phyloP scores from a whole-genome alignment of 2,888 invertebrate genomes.

The Pyrocoelia pectoralis region DNA sequence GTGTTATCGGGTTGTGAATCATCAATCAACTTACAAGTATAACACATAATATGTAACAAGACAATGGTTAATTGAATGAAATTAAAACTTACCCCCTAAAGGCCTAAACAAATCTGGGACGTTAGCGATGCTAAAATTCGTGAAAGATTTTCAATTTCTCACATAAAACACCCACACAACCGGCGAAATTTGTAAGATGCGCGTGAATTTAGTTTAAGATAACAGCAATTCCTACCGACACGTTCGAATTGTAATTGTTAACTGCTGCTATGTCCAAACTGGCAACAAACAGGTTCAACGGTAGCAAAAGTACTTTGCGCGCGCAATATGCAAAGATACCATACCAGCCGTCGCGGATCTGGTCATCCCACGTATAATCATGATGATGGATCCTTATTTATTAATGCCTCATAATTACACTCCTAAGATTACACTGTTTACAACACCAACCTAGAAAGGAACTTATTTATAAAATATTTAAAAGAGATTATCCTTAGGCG shows the following conservation, averaged over 20 bases:
- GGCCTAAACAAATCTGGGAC: too few species aligned
- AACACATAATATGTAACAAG: too few species aligned
- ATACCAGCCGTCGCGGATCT: slow-evolving; percentile 4
- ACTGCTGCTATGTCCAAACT: slow-evolving; percentile 40
- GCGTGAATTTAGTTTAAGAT: neutral
- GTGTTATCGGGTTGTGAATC: too few species aligned
- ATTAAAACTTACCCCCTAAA: neutral
- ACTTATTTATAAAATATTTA: too few species aligned
- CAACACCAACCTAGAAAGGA: neutral
- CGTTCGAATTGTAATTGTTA: slow-evolving; percentile 38
- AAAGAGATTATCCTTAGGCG: too few species aligned
- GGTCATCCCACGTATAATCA: slow-evolving; percentile 8
- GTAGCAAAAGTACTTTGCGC: slow-evolving; percentile 42
- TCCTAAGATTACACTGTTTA: neutral
- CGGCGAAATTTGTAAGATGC: neutral
- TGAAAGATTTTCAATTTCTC: too few species aligned
- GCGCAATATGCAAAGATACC: slow-evolving; percentile 35
- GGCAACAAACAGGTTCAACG: slow-evolving; percentile 33
- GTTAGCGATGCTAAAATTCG: too few species aligned
- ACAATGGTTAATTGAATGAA: neutral
- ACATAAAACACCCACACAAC: neutral
- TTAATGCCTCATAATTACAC: slow-evolving; percentile 9
- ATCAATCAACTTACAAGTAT: too few species aligned
- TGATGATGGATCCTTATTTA: slow-evolving; percentile 11
- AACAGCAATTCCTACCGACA: neutral